Evolutionary conservation across 2,888 invertebrate genomes (phyloP), one percentile per base, ranked within the genome.

Genomic region (Machimus rusticus): DNA sequence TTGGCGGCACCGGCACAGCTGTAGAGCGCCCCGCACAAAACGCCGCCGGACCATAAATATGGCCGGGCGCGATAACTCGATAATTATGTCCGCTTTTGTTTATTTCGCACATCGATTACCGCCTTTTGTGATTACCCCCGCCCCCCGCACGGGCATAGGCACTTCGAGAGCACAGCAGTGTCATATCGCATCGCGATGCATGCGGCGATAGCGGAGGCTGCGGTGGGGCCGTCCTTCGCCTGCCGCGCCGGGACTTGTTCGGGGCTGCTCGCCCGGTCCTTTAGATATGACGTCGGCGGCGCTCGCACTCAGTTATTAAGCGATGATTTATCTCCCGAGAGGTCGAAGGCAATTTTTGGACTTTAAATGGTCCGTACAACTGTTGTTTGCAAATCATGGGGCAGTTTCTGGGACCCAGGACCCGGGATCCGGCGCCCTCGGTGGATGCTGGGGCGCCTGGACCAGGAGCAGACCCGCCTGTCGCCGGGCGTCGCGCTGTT

Each of bases 1-100:
- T 86, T 86, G 86, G 86, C 78, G 86, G 79, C 66, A 79, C 86
- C 78, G 79, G 86, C 78, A 79, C 86, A 87, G 84, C 57, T 87
- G 74, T 87, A 74, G 46, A 74, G 39, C 9, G 74, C 87, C 74
- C 87, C 23, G 28, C 81, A 87, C 87, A 81, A 86, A 88, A 88
- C 86, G 39, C 86, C 87, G 88, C 89, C 90, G 88, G 90, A 90
- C 89, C 89, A 90, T 90, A 90, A 90, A 90, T 90, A 89, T 90
- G 89, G 89, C 86, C 88, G 90, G 90, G 90, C 89, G 91, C 92
- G 92, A 92, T 92, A 92, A 92, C 92, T 92, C 91, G 92, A 92
- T 92, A 92, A 92, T 92, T 92, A 92, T 92, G 92, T 92, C 91
- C 92, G 92, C 91, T 92, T 92, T 92, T 92, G 91, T 92, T 92